Evolutionary conservation across 2,888 invertebrate species (phyloP).

Genomic region (Nasonovia ribisnigri): DNA sequence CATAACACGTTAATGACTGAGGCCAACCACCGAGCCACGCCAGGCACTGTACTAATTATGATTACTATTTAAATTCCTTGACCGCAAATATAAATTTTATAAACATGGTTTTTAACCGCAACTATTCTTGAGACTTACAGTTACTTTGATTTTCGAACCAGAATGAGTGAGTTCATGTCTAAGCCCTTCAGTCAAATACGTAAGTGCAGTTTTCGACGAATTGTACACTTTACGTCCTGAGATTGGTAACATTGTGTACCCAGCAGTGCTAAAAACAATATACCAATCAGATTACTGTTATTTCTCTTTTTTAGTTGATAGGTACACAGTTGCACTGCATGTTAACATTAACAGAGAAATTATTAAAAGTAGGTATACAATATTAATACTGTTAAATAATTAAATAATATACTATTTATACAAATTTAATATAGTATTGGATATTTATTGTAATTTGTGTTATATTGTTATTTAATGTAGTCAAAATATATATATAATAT

Average conservation of each 20-base stretch:
- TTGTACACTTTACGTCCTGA: slow-evolving; percentile 44
- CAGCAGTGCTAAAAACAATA: slow-evolving; percentile 34
- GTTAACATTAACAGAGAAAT: not conserved
- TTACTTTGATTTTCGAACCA: slow-evolving; percentile 49
- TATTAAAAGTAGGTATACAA: not conserved
- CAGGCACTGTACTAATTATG: too few relatives aligned
- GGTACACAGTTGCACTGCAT: not conserved
- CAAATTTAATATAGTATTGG: not conserved
- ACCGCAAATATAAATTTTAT: not conserved
- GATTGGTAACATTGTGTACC: slow-evolving; percentile 7
- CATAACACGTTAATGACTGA: too few relatives aligned
- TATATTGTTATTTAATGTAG: not conserved
- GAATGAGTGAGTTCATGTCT: slow-evolving; percentile 10
- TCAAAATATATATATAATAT: not conserved
- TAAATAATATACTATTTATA: not conserved
- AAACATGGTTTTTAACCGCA: not conserved
- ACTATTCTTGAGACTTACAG: slow-evolving; percentile 26
- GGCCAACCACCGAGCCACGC: too few relatives aligned
- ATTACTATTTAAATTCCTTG: not conserved
- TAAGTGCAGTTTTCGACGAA: slow-evolving; percentile 40
- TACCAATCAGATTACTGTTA: not conserved
- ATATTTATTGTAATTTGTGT: not conserved
- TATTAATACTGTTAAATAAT: not conserved
- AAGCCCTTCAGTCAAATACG: slow-evolving; percentile 40
- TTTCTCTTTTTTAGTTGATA: not conserved